Percentiles rank a stretch among this genome's conserved stretches.
Evolutionary conservation across 2,888 invertebrate species (phyloP).

Genomic region (Abrostola tripartita): DNA sequence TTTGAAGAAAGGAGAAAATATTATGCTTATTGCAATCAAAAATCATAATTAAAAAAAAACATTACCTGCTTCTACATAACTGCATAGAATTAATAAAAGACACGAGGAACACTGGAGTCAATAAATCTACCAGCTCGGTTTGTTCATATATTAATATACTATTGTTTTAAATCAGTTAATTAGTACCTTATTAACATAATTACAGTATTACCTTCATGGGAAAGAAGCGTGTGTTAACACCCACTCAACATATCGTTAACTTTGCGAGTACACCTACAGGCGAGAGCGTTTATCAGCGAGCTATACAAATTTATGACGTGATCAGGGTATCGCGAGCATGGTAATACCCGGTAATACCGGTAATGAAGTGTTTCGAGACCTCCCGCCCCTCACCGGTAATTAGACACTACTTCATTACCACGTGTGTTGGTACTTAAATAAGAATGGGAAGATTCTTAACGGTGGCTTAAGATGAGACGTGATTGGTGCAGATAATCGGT

Average conservation of each 20-base stretch:
- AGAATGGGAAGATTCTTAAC: neutral
- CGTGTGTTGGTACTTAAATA: slow-evolving; percentile 6
- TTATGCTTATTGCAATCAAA: too few relatives aligned
- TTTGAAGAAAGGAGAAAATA: too few relatives aligned
- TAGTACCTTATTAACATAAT: neutral
- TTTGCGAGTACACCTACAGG: neutral
- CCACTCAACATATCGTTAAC: slow-evolving; percentile 3
- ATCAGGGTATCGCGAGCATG: slow-evolving; percentile 51
- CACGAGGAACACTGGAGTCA: too few relatives aligned
- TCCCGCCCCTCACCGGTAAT: slow-evolving; percentile 39
- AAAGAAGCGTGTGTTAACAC: slow-evolving; percentile 3
- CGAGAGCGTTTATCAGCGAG: slow-evolving; percentile 34
- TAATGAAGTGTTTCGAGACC: slow-evolving; percentile 55
- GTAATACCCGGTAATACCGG: slow-evolving; percentile 52
- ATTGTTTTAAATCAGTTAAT: too few relatives aligned
- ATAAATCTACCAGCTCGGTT: too few relatives aligned
- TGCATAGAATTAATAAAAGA: too few relatives aligned
- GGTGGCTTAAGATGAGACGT: too few relatives aligned
- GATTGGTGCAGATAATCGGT: too few relatives aligned
- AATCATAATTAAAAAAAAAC: too few relatives aligned
- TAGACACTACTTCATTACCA: slow-evolving; percentile 46
- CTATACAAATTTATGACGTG: slow-evolving; percentile 47
- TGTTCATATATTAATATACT: too few relatives aligned
- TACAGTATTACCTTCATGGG: neutral
- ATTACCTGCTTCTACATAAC: too few relatives aligned